A percentile compares a stretch with the other conserved stretches of the same genome.
phyloP scores from a whole-genome alignment of 2,113 vertebrate genomes.

The Scatophagus argus region DNA sequence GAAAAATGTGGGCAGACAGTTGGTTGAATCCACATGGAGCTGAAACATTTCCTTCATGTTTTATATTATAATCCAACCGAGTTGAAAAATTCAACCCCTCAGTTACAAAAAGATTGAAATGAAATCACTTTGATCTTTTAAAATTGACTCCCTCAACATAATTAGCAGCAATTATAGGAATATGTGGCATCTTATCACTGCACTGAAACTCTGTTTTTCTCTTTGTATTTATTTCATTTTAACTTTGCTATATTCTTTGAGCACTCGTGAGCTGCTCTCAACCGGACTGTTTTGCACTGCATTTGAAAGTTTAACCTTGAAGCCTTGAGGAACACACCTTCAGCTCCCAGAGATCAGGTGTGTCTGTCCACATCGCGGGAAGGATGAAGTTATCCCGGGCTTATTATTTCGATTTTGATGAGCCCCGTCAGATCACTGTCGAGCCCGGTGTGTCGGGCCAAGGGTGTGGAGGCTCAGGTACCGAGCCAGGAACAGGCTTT shows the following conservation, averaged over 20 bases:
- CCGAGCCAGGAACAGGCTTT: conserved; percentile 31
- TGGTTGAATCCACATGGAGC: too few species aligned
- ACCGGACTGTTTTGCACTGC: too few species aligned
- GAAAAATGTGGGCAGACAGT: too few species aligned
- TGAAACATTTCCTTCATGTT: too few species aligned
- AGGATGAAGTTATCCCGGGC: conserved; percentile 4
- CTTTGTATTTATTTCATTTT: not conserved
- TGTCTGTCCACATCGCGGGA: not conserved
- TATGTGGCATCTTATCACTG: not conserved
- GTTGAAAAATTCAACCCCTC: too few species aligned
- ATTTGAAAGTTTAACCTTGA: not conserved
- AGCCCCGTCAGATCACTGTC: conserved; percentile 42
- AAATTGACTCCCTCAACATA: too few species aligned
- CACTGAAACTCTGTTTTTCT: not conserved
- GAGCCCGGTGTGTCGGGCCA: not conserved
- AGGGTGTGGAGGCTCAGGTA: conserved; percentile 10
- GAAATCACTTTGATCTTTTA: too few species aligned
- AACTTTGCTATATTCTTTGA: not conserved
- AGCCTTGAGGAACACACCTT: not conserved
- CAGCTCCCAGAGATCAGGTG: not conserved
- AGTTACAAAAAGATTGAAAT: too few species aligned
- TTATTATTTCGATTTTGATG: conserved; percentile 43
- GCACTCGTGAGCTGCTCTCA: too few species aligned
- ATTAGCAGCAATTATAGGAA: too few species aligned
- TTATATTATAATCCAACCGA: too few species aligned